Base-by-base conservation (phyloP, 2,797 vertebrate species). In the Tympanoctomys barrerae region DNA sequence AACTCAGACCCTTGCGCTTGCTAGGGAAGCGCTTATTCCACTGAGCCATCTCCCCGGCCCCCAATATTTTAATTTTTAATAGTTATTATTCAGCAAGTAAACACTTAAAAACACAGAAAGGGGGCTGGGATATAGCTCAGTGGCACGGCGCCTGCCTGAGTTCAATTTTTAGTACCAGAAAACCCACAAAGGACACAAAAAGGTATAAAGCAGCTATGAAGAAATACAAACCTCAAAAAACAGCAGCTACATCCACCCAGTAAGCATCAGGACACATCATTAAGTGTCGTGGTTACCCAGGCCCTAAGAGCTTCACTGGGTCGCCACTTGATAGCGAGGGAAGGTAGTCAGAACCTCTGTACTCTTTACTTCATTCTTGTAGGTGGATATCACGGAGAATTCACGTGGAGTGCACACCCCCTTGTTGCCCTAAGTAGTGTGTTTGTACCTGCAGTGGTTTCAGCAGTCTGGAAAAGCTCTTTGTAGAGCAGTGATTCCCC, bases 81-180 rank as follows among this genome's bases (percentile, higher is more conserved):
- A 39, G 49, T 61, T 68, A 79, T 86, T 68, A 62, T 75, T 70
- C 70, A 59, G 46, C 62, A 73, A 94, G 22, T 39, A 33, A 86
- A 84, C 36, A 46, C n/a, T 88, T 85, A 84, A 96, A 71, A 73
- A 79, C 24, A 79, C 71, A 94, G 46, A 71, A 80, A 64, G 26
- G 49, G 59, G 59, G 4, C 18, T 22, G 59, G 21, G 21, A 59
- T 7, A 59, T 59, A 59, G 59, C 59, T 19, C 59, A 59, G 59
- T 7, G 59, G 59, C 21, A 22, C 16, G 21, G 18, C 16, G 21
- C 18, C 49, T 9, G 49, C 59, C 59, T 59, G 59, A 59, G 21
- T 21, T 59, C 59, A 8, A 59, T 22, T 59, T 21, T 22, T 59
- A 22, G 59, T 59, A 59, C 59, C 59, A 57, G 19, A 59, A 59